Conservation (phyloP, 2,888 invertebrate genomes). For the Dyspetes luteomarginatus region DNA sequence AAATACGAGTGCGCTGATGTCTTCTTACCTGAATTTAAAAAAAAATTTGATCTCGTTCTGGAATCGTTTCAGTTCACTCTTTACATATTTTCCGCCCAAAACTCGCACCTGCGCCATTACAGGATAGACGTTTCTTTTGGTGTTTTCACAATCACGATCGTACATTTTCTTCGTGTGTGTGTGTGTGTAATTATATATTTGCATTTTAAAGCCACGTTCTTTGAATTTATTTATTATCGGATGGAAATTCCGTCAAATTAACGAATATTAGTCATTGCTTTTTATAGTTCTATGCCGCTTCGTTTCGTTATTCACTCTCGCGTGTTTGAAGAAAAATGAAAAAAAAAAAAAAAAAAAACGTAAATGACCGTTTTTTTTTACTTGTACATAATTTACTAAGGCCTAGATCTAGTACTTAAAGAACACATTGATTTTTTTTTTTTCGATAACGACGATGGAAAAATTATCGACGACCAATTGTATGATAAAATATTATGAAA, state of each 20-base stretch:
- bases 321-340: slow-evolving; percentile 14
- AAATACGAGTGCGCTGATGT: not conserved
- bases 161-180: no score
- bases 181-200: slow-evolving; percentile 4
- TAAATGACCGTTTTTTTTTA: not conserved
- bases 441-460: slow-evolving; percentile 20
- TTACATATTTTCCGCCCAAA: not conserved
- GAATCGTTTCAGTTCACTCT: not conserved
- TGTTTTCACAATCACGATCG: slow-evolving; percentile 17
- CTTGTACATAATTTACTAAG: slow-evolving; percentile 70
- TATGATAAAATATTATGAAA: slow-evolving; percentile 33
- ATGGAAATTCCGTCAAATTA: not conserved
- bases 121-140: slow-evolving; percentile 2
- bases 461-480: slow-evolving; percentile 22
- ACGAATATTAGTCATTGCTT: not conserved
- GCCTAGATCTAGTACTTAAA: slow-evolving; percentile 66
- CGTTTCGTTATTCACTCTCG: not conserved
- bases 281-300: not conserved
- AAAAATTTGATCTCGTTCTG: not conserved
- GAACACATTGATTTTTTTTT: slow-evolving; percentile 29
- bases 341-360: no score
- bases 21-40: not conserved
- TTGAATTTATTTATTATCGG: not conserved
- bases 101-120: slow-evolving; percentile 21
- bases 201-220: not conserved